phyloP scores from a whole-genome alignment of 1,140 invertebrate genomes.

The Palaemon carinicauda region DNA sequence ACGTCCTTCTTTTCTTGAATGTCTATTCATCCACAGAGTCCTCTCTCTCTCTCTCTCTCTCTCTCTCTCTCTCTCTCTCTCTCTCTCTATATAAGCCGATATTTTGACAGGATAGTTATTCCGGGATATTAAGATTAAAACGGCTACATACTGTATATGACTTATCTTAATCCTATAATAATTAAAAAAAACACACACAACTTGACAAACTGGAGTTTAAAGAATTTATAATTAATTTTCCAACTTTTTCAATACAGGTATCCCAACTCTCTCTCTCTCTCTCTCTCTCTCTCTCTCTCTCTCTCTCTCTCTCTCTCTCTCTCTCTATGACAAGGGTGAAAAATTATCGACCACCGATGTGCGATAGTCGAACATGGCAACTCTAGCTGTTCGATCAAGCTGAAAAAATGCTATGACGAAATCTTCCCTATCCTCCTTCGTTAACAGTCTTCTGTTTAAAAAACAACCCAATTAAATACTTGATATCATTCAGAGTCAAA shows the following conservation, averaged over 20 bases:
- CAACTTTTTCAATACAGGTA: not conserved
- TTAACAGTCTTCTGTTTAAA: too few relatives aligned
- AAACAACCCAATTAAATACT: too few relatives aligned
- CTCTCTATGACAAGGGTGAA: not conserved
- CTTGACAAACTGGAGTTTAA: not conserved
- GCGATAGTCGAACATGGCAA: not conserved
- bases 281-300: not conserved
- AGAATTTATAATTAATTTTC: not conserved
- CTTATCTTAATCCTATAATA: too few relatives aligned
- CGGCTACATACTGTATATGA: too few relatives aligned
- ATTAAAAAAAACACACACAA: too few relatives aligned
- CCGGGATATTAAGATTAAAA: too few relatives aligned
- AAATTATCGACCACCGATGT: conserved; percentile 10
- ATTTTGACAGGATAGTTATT: too few relatives aligned
- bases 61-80: not conserved
- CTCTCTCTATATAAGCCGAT: not conserved
- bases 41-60: not conserved
- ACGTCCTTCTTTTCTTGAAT: too few relatives aligned
- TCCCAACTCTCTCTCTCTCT: not conserved
- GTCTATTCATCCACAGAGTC: not conserved
- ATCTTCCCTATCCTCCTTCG: too few relatives aligned
- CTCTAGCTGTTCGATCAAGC: too few relatives aligned
- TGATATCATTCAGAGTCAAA: too few relatives aligned
- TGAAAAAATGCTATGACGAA: too few relatives aligned
- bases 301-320: conserved; percentile 6